Conservation (phyloP, 2,797 vertebrate species). For the Oreortyx pictus region DNA sequence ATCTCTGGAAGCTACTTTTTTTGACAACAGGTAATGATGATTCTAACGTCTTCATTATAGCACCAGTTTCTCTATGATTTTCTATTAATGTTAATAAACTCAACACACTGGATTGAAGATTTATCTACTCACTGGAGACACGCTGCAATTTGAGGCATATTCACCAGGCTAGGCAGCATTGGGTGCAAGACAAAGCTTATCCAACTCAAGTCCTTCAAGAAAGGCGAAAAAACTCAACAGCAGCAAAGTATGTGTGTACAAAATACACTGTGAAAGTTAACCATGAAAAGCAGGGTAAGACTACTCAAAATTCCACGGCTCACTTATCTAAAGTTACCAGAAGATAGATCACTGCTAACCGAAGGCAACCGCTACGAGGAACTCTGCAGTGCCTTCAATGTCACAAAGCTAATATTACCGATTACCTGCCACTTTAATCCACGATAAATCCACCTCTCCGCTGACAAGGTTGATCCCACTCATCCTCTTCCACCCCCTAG, state of each 20-base stretch:
- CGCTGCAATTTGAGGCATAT: not conserved
- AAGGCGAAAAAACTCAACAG: not conserved
- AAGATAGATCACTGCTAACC: not conserved
- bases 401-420: constrained; percentile 6
- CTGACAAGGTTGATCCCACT: constrained; percentile 22
- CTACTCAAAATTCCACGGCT: not conserved
- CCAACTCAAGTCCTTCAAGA: not conserved
- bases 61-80: not conserved
- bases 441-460: constrained; percentile 17
- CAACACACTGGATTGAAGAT: not conserved
- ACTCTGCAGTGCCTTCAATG: not conserved
- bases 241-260: not conserved
- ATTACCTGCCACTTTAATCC: constrained; percentile 49
- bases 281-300: not conserved
- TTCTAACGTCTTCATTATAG: not conserved
- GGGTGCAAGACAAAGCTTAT: not conserved
- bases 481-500: constrained; percentile 4
- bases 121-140: not conserved
- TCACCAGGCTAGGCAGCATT: not conserved
- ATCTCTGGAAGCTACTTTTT: not conserved
- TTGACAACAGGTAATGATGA: not conserved
- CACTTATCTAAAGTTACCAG: not conserved
- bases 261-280: not conserved
- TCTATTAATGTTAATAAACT: not conserved
- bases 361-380: not conserved